Evolutionary conservation across 2,113 vertebrate species (phyloP), one percentile per base, ranked within the genome.

Genomic region (Sminthopsis crassicaudata): DNA sequence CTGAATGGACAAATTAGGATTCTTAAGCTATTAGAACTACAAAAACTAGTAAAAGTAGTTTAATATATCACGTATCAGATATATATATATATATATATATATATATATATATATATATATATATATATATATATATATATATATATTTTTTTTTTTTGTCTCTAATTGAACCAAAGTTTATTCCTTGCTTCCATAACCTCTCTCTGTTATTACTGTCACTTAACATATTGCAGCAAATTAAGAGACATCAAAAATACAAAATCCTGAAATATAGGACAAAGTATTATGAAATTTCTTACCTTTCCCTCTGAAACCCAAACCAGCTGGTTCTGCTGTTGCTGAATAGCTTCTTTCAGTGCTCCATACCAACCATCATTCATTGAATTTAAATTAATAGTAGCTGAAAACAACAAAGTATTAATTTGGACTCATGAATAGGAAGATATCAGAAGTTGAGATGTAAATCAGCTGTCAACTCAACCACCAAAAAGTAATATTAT

Each of bases 311-410:
- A 99, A 97, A 99, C 99, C 99, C 99, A 99, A 54, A 99, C 99
- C 96, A 99, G 96, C 97, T 99, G 99, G 97, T 99, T 99, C 98
- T 99, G 99, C 91, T 99, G 99, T 22, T 99, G 99, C 90, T 99
- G 99, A 97, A 99, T 99, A 11, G 99, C 99, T 98, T 99, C 99
- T 94, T 99, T 99, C 92, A 99, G 98, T 48, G 99, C 99, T 12
- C 99, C 99, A 92, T 99, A 99, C 99, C 99, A 99, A 89, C 99
- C 99, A 52, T 99, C 99, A 50, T 99, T 99, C 99, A 99, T 99
- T 94, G 99, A 99, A 98, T 99, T 99, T 98, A 99, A 98, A 98
- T 99, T 99, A 98, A 99, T 99, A 95, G 99, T 99, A 94, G 99
- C 99, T 99, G 97, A 91, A 98, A 98, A 96, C 92, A 97, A 98